Base-by-base conservation (phyloP, 2,888 invertebrate species). In the Microctonus brassicae region DNA sequence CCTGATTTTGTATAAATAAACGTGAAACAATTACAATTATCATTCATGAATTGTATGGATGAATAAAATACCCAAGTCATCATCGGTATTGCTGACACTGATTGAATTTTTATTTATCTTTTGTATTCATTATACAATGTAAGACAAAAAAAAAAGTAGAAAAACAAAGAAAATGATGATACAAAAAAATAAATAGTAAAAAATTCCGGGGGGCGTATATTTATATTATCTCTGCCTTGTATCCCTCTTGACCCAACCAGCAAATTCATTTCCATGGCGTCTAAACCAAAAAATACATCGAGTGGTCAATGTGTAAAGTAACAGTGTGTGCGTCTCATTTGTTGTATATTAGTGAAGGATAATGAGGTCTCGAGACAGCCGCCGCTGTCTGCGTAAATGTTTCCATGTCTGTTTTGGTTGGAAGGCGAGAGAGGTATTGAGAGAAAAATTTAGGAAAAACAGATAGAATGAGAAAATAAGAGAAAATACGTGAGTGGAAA, bases 281-380 rank as follows among this genome's bases (percentile, higher is more conserved):
- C 26, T 39, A 20, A 39, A 66, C 39, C 13, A 13, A 39, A 57
- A 36, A 20, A 58, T 53, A 22, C 24, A 66, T 17, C 55, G 20
- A 24, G 72, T 63, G 52, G 61, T 55, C 61, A 63, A 72, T 39
- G 61, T 33, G 60, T 57, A 67, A 67, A 26, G 29, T 47, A 20
- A 13, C 22, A 57, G 63, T 60, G 65, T 66, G 42, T 65, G 72
- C 79, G 78, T 72, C 80, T 82, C 79, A 81, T 81, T 81, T 80
- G 80, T 78, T 80, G 81, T 78, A 79, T 81, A 84, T 83, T 84
- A 83, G 80, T 78, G 72, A 78, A 82, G 80, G 81, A 82, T 84
- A 84, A 85, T 81, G 80, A 83, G 81, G 76, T 83, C 77, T 80
- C 61, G 69, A 71, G 68, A 70, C 75, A 67, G 77, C 81, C 80